Conservation (phyloP, 2,113 vertebrate species). For the Probosciger aterrimus region DNA sequence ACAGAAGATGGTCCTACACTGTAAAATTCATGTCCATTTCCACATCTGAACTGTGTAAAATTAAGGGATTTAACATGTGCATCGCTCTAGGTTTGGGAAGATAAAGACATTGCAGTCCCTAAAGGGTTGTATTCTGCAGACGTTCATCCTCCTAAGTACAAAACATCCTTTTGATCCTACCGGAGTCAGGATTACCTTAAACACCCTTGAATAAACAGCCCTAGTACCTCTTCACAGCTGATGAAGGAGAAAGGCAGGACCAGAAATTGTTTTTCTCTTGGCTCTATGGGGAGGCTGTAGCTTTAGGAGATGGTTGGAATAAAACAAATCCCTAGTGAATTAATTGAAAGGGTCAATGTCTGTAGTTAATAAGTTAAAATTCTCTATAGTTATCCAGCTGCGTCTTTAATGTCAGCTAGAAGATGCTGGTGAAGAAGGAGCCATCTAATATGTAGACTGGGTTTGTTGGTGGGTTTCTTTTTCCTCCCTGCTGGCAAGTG, state of each 20-base stretch:
- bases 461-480: neutral
- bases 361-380: constrained; percentile 40
- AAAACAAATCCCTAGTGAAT: neutral
- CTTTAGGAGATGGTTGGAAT: neutral
- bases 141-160: neutral
- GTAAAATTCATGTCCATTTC: neutral
- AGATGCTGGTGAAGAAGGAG: neutral
- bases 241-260: neutral
- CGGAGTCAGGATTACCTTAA: neutral
- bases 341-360: constrained; percentile 24
- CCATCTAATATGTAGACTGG: neutral
- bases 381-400: constrained; percentile 5
- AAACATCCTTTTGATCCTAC: neutral
- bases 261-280: neutral
- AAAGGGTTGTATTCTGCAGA: neutral
- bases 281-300: neutral
- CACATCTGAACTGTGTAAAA: neutral
- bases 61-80: neutral
- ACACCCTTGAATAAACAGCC: neutral
- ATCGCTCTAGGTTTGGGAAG: neutral
- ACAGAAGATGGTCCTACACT: neutral
- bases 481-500: neutral
- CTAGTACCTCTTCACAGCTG: neutral
- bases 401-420: neutral
- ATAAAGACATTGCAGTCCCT: neutral